Evolutionary conservation across 1,140 invertebrate genomes (phyloP).

Genomic region (Ceratoteleas bidentatus): DNA sequence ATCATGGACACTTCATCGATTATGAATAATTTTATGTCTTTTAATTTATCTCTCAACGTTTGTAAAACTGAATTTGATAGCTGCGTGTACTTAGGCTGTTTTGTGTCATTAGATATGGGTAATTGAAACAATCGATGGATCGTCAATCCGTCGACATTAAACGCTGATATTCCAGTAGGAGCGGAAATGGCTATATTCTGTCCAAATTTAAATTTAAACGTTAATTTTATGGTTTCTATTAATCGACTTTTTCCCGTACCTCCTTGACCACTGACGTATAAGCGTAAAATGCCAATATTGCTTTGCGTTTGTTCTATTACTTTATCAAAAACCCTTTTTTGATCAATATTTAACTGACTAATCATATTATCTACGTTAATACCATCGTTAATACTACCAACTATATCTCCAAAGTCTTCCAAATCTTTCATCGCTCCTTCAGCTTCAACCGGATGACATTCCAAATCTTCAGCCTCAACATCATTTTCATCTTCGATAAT

Average conservation of each 20-base stretch:
- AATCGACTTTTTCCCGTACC: slow-evolving; percentile 5
- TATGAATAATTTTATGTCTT: slow-evolving; percentile 25
- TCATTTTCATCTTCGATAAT: slow-evolving; percentile 13
- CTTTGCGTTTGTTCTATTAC: slow-evolving; percentile 21
- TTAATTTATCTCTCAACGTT: slow-evolving; percentile 33
- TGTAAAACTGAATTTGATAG: slow-evolving; percentile 39
- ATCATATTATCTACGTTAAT: slow-evolving; percentile 47
- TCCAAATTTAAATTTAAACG: background rate
- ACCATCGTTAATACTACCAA: slow-evolving; percentile 19
- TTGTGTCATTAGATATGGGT: slow-evolving; percentile 37
- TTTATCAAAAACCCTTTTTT: slow-evolving; percentile 59
- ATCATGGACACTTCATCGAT: slow-evolving; percentile 43
- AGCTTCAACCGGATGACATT: slow-evolving; percentile 44
- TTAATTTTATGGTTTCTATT: background rate
- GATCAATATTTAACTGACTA: slow-evolving; percentile 58
- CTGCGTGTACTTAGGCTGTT: slow-evolving; percentile 39
- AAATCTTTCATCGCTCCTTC: slow-evolving; percentile 63
- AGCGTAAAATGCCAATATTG: slow-evolving; percentile 5
- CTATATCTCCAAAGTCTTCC: slow-evolving; percentile 25
- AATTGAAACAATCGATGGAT: slow-evolving; percentile 16
- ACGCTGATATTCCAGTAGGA: slow-evolving; percentile 10
- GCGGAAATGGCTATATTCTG: slow-evolving; percentile 4
- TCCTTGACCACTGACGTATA: slow-evolving; percentile 9
- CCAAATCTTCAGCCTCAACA: slow-evolving; percentile 16
- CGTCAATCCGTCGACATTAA: slow-evolving; percentile 7